These are phyloP conservation scores for Scyliorhinus canicula DNA, from an alignment of 2,797 vertebrate genomes.

Conservation along the genomic window DNA sequence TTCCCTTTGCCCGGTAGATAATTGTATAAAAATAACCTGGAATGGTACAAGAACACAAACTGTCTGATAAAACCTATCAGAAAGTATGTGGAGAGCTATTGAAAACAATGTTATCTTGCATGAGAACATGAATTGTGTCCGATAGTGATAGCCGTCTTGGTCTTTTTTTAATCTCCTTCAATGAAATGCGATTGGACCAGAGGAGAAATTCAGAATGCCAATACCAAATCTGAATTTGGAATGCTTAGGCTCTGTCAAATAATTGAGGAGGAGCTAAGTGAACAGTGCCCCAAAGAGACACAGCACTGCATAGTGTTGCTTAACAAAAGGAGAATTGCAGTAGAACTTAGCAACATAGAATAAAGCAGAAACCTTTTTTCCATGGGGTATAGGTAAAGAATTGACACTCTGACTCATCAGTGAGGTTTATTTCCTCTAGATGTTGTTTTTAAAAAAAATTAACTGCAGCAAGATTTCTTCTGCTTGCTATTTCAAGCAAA, in stretches of 20 bases:
- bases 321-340: not conserved
- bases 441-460: not conserved
- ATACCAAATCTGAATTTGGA: not conserved
- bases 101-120: constrained; percentile 28
- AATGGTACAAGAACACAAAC: not conserved
- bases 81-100: not conserved
- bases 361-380: not conserved
- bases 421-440: not conserved
- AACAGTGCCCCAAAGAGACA: not conserved
- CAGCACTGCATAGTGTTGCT: not conserved
- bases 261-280: not conserved
- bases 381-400: not conserved
- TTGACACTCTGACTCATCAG: not conserved
- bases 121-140: not conserved
- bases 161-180: not conserved
- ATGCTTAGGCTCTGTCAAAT: not conserved
- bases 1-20: not conserved
- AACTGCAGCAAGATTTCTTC: not conserved
- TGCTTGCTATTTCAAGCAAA: not conserved
- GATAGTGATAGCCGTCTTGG: not conserved
- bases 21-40: constrained; percentile 25
- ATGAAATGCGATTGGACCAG: not conserved
- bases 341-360: not conserved
- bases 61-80: constrained; percentile 26
- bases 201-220: not conserved